These are phyloP conservation scores for Caenorhabditis sulstoni DNA, from an alignment of 2,888 invertebrate species.

Conservation along the genomic window DNA sequence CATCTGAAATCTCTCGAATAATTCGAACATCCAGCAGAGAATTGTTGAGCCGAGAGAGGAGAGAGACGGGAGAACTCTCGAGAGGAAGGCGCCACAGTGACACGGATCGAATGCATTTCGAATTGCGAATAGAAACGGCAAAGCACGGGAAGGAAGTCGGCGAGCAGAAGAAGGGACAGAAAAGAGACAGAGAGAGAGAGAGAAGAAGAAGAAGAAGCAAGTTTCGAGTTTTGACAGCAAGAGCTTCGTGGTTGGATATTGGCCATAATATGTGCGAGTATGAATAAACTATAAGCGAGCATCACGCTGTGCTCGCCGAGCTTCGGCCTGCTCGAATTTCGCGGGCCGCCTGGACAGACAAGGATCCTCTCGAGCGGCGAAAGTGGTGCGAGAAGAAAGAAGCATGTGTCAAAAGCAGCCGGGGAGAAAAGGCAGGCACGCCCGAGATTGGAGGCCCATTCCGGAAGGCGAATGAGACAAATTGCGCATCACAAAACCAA, in stretches of 20 bases:
- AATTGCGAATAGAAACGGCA: slow-evolving; percentile 24
- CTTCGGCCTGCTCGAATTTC: slow-evolving; percentile 14
- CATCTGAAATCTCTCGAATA: slow-evolving; percentile 66
- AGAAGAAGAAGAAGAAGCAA: slow-evolving; percentile 14
- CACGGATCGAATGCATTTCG: slow-evolving; percentile 20
- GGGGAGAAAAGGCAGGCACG: not conserved
- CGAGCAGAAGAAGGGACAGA: too few relatives aligned
- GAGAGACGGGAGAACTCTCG: not conserved
- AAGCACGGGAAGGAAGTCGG: not conserved
- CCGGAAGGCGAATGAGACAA: slow-evolving; percentile 58
- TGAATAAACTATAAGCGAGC: slow-evolving; percentile 30
- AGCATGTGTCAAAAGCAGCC: slow-evolving; percentile 46
- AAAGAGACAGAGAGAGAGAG: slow-evolving; percentile 6
- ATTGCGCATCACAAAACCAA: slow-evolving; percentile 48
- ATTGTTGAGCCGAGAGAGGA: not conserved
- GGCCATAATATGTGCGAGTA: slow-evolving; percentile 17
- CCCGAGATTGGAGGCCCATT: slow-evolving; percentile 41
- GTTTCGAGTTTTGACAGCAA: slow-evolving; percentile 19
- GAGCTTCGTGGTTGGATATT: slow-evolving; percentile 16
- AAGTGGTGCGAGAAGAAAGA: not conserved
- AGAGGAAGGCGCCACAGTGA: not conserved
- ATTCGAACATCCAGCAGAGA: not conserved
- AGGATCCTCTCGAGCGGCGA: not conserved
- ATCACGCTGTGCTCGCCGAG: slow-evolving; percentile 4
- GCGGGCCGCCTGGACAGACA: not conserved